Evolutionary conservation across 1,140 invertebrate species (phyloP), one percentile per base, ranked within the genome.

Genomic region (Anastrepha obliqua): DNA sequence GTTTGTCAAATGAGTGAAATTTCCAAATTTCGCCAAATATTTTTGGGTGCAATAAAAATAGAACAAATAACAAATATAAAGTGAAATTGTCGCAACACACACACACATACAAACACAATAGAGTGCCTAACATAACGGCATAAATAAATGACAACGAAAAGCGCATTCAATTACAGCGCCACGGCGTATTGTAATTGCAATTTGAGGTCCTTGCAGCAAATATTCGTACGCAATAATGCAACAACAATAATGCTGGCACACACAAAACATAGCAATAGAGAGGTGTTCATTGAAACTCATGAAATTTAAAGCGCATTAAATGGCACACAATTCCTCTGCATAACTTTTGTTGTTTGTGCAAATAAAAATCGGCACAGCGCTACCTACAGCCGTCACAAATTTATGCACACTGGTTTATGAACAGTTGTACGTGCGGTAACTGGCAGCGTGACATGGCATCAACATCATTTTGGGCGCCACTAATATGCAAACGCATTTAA

Each of bases 131-230:
- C 67, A 44, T 55, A 55, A 11, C 51, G 3, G 11, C 6, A 44
- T 15, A 47, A n/a, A 39, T 8, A 44, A 74, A 74, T 44, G 42
- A 15, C 67, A 74, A 74, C 2, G 29, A 42, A 74, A 74, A 74
- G 42, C 39, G 67, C 42, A 74, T 44, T 13, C 13, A 29, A 74
- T 74, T 74, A 44, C 67, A 74, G 42, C 67, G 39, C 39, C 67
- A 74, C 44, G 44, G 67, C 44, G 39, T 39, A 74, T 47, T 74
- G 39, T 74, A 74, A 74, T 44, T 74, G 67, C 39, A 44, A 74
- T 74, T 74, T 74, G 42, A 47, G 67, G 67, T 74, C 17, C 5
- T 74, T 74, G 39, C 67, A 74, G 15, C 39, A 74, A 74, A 74
- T 74, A 74, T 42, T 39, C 29, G 7, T 62, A 62, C 60, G 4